Evolutionary conservation across 2,888 invertebrate species (phyloP).

Genomic region (Synanthedon vespiformis): DNA sequence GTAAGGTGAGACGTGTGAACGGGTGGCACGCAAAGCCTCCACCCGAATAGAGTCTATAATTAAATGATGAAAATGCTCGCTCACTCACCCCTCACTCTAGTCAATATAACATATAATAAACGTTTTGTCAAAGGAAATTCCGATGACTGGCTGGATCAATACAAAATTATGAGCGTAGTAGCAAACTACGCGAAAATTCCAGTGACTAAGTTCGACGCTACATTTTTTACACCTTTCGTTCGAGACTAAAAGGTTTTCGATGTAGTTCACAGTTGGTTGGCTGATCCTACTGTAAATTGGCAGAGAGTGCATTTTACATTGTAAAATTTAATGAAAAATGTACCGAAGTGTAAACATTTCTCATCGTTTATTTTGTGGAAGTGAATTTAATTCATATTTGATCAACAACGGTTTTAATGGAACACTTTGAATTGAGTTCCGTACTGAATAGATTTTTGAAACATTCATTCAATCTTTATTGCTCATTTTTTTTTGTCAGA

Average conservation of each 20-base stretch:
- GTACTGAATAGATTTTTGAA: too few species aligned
- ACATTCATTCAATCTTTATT: too few species aligned
- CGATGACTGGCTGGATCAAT: not conserved
- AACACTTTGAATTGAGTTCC: too few species aligned
- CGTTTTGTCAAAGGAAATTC: not conserved
- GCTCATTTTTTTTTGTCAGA: too few species aligned
- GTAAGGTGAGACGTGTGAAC: slow-evolving; percentile 1
- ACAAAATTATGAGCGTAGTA: not conserved
- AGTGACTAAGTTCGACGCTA: not conserved
- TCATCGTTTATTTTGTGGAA: too few species aligned
- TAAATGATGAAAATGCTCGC: slow-evolving; percentile 13
- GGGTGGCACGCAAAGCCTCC: slow-evolving; percentile 11
- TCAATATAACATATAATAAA: not conserved
- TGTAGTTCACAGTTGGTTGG: slow-evolving; percentile 8
- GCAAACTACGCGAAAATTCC: not conserved
- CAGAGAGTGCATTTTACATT: not conserved
- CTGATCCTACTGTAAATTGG: not conserved
- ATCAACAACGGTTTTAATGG: too few species aligned
- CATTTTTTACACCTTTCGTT: slow-evolving; percentile 5
- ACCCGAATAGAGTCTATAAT: slow-evolving; percentile 9
- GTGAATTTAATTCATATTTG: too few species aligned
- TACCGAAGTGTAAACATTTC: too few species aligned
- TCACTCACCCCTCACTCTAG: not conserved
- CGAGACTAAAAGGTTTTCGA: slow-evolving; percentile 20
- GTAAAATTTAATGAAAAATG: not conserved